phyloP scores from a whole-genome alignment of 2,888 invertebrate species.

The Ornithoptera priamus region DNA sequence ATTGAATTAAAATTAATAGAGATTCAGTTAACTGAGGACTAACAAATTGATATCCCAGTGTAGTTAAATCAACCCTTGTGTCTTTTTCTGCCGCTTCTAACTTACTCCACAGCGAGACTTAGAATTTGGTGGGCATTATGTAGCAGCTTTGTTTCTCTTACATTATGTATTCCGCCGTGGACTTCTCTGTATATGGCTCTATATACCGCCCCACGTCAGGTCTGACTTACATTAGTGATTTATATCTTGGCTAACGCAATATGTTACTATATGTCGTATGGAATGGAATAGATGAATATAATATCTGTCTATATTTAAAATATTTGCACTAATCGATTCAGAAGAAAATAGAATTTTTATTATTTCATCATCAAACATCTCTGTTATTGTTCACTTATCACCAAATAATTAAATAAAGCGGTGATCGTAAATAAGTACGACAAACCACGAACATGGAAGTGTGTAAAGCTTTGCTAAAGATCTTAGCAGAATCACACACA shows the following conservation, averaged over 20 bases:
- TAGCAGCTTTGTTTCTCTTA: constrained; percentile 67
- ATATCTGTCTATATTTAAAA: neutral
- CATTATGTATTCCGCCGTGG: constrained; percentile 68
- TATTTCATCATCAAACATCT: neutral
- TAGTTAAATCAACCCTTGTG: neutral
- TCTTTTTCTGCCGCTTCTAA: constrained; percentile 29
- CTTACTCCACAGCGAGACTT: constrained; percentile 51
- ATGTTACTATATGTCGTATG: constrained; percentile 17
- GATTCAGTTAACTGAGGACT: too few relatives aligned
- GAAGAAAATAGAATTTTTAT: neutral
- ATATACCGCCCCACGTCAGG: constrained; percentile 35
- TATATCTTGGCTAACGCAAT: constrained; percentile 28
- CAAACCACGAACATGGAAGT: too few relatives aligned
- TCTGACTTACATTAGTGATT: constrained; percentile 34
- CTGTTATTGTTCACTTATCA: too few relatives aligned
- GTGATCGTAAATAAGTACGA: too few relatives aligned
- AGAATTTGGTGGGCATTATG: constrained; percentile 75
- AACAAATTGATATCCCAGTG: neutral
- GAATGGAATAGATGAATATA: neutral
- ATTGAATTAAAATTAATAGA: too few relatives aligned
- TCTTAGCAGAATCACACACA: too few relatives aligned
- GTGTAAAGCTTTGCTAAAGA: too few relatives aligned
- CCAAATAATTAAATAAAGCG: too few relatives aligned
- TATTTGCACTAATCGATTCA: neutral
- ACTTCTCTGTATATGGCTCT: constrained; percentile 49